Percentiles rank a stretch among this genome's conserved stretches.
Evolutionary conservation across 2,113 vertebrate species (phyloP).

Genomic region (Cavia aperea): DNA sequence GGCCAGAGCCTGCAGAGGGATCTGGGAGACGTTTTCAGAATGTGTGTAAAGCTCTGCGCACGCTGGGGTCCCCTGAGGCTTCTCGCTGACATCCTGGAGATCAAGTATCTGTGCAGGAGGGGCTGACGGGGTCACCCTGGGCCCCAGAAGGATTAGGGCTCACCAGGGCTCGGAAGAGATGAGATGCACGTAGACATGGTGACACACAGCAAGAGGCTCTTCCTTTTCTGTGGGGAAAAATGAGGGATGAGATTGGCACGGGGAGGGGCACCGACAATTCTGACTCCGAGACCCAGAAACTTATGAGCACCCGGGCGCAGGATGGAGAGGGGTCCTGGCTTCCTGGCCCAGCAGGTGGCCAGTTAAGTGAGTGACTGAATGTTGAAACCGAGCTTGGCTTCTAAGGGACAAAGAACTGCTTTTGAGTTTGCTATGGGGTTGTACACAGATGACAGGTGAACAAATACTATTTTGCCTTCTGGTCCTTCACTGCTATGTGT

Average conservation of each 20-base stretch:
- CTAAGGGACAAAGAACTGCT: not conserved
- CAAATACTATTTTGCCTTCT: not conserved
- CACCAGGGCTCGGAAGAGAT: not conserved
- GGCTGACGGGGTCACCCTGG: fast-evolving
- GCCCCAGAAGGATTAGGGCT: not conserved
- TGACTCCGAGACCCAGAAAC: not conserved
- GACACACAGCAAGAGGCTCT: not conserved
- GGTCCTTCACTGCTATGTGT: not conserved
- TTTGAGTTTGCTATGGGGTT: not conserved
- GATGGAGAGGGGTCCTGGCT: not conserved
- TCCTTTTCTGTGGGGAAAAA: not conserved
- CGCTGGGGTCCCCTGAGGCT: not conserved
- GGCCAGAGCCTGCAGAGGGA: not conserved
- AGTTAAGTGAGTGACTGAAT: not conserved
- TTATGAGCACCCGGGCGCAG: not conserved
- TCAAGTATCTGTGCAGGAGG: not conserved
- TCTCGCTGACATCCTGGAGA: not conserved
- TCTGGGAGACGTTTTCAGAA: not conserved
- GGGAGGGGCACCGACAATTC: not conserved
- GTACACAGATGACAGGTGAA: not conserved
- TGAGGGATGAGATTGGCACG: no score
- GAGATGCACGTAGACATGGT: not conserved
- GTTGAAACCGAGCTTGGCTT: fast-evolving
- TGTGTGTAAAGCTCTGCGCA: not conserved
- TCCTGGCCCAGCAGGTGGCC: not conserved